A percentile compares a stretch with the other conserved stretches of the same genome.
phyloP scores from a whole-genome alignment of 2,888 invertebrate species.

The Cactoblastis cactorum region DNA sequence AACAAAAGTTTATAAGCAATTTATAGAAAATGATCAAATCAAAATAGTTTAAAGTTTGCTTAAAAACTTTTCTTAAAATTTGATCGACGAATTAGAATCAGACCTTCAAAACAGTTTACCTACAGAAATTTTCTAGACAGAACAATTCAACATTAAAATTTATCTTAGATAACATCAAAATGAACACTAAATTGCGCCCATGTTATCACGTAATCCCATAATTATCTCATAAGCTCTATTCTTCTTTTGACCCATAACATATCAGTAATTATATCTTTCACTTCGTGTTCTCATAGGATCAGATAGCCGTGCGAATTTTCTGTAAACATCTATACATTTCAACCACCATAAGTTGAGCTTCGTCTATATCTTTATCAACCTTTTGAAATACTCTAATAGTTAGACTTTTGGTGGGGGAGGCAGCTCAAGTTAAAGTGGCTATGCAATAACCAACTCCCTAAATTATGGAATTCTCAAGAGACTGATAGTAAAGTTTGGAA shows the following conservation, averaged over 20 bases:
- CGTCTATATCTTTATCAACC: not conserved
- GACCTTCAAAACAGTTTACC: too few relatives aligned
- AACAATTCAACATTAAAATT: not conserved
- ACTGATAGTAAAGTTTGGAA: slow-evolving; percentile 52
- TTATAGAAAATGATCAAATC: too few relatives aligned
- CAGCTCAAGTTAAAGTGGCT: slow-evolving; percentile 31
- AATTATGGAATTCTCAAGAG: slow-evolving; percentile 50
- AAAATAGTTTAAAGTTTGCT: too few relatives aligned
- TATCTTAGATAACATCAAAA: not conserved
- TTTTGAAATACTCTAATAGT: not conserved
- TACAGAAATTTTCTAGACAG: not conserved
- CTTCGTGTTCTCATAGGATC: slow-evolving; percentile 42
- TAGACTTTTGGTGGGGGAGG: slow-evolving; percentile 16
- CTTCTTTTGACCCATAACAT: slow-evolving; percentile 35
- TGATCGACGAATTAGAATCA: too few relatives aligned
- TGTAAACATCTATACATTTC: slow-evolving; percentile 12
- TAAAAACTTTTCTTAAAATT: too few relatives aligned
- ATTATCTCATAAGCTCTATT: slow-evolving; percentile 15
- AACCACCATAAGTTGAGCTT: not conserved
- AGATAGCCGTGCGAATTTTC: slow-evolving; percentile 62
- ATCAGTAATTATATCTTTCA: slow-evolving; percentile 42
- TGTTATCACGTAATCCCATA: slow-evolving; percentile 8
- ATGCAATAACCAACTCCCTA: slow-evolving; percentile 28
- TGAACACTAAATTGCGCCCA: slow-evolving; percentile 4
- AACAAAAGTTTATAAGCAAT: too few relatives aligned